Base-by-base conservation (phyloP, 2,888 invertebrate species). In the Eilema griseolum region DNA sequence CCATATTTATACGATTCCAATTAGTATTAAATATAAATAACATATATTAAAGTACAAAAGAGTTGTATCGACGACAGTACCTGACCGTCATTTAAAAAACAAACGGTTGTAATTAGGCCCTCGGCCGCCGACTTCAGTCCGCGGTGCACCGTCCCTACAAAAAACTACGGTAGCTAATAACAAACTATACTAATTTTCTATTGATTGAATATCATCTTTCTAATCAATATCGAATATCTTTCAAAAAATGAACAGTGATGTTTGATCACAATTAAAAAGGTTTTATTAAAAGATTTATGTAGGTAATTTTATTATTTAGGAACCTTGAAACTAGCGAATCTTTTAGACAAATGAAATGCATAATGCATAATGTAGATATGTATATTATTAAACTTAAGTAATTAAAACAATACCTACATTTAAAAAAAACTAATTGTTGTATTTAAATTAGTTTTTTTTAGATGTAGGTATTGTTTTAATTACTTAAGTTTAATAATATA, bases 101-200 rank as follows among this genome's bases (percentile, higher is more conserved):
- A 93, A 94, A 94, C 93, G 90, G 83, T 87, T 85, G 85, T 94
- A 93, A 95, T 95, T 93, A 93, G 89, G 88, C 88, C 83, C 85
- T 85, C 84, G 76, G 72, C 81, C 86, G 86, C 88, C 86, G 85
- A 87, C 87, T 80, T 63, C 61, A 72, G 57, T 62, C 57, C 24
- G 61, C 23, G 80, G 83, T 80, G 81, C 76, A 81, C 85, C 83
- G 80, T 81, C 78, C 78, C 78, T 79, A 83, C 80, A 91, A 91
- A 67, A 92, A 91, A 90, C 90, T 85, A 86, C 89, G 89, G 91
- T 91, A 93, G 91, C 89, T 82, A 89, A 90, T 89, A 92, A 91
- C 87, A 88, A 90, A 87, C 85, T 82, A 78, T 81, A 87, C 85
- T 89, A 89, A 89, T 89, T 88, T 85, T 85, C 88, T 89, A 90